These are phyloP conservation scores for Plagodis dolabraria DNA, from an alignment of 2,888 invertebrate genomes.

Conservation along the genomic window DNA sequence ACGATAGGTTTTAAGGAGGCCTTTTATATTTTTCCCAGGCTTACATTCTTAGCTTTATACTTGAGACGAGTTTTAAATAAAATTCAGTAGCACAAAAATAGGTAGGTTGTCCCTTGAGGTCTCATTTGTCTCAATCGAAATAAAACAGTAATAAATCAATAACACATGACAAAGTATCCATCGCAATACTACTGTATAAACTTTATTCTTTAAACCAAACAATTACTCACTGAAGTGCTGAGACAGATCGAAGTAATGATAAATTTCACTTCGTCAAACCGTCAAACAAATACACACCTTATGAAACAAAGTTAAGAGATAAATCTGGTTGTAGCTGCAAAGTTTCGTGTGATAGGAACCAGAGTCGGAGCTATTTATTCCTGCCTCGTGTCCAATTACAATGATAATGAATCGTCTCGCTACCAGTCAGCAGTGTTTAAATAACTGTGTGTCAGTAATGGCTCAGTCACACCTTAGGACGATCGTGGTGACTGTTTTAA, in stretches of 20 bases:
- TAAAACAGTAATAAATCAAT: background rate
- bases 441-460: conserved; percentile 47
- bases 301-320: conserved; percentile 34
- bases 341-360: conserved; percentile 48
- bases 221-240: conserved; percentile 50
- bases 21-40: no score
- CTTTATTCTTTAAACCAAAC: conserved; percentile 38
- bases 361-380: conserved; percentile 62
- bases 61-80: no score
- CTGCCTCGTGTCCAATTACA: conserved; percentile 71
- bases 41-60: no score
- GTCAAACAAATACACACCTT: conserved; percentile 37
- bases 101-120: no score
- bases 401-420: conserved; percentile 65
- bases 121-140: conserved; percentile 8
- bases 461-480: conserved; percentile 24
- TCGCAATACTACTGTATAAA: conserved; percentile 8
- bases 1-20: no score
- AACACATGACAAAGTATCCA: conserved; percentile 3
- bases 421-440: conserved; percentile 56
- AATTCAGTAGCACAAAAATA: no score
- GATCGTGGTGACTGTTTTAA: conserved; percentile 27
- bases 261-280: conserved; percentile 37
- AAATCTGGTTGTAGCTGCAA: conserved; percentile 33
- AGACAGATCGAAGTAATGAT: conserved; percentile 46